These are phyloP conservation scores for Cylas formicarius DNA, from an alignment of 1,140 invertebrate species.

Conservation along the genomic window DNA sequence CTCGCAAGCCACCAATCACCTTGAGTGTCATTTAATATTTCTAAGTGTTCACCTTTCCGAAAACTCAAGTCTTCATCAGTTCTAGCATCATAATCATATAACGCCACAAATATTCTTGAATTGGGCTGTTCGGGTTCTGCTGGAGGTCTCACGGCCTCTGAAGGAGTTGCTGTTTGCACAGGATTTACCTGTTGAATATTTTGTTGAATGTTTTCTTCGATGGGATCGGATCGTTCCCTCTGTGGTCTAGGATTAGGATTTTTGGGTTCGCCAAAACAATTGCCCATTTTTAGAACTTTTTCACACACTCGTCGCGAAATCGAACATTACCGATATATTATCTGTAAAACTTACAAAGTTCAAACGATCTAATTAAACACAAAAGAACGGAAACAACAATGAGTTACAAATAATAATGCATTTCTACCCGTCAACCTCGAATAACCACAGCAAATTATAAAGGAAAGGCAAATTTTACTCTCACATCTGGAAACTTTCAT, in stretches of 20 bases:
- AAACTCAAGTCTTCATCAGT: slow-evolving; percentile 98
- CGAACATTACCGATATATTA: slow-evolving; percentile 11
- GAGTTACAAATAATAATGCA: slow-evolving; percentile 7
- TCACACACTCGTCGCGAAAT: slow-evolving; percentile 20
- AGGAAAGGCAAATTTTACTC: slow-evolving; percentile 20
- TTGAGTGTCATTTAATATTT: slow-evolving; percentile 96
- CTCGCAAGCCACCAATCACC: slow-evolving; percentile 98
- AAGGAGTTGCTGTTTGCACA: slow-evolving; percentile 54
- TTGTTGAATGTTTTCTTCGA: slow-evolving; percentile 52
- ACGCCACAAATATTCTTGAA: slow-evolving; percentile 89
- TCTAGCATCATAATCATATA: slow-evolving; percentile 98
- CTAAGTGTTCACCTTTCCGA: slow-evolving; percentile 95
- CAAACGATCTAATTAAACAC: not conserved
- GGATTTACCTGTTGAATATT: slow-evolving; percentile 54
- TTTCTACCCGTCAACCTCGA: slow-evolving; percentile 18
- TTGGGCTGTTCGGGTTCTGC: slow-evolving; percentile 59
- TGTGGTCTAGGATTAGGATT: too few species aligned
- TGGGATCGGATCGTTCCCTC: slow-evolving; percentile 39
- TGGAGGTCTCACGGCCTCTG: slow-evolving; percentile 51
- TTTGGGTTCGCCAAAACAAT: slow-evolving; percentile 62
- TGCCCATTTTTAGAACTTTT: slow-evolving; percentile 51
- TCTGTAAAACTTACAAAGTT: not conserved
- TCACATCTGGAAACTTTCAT: slow-evolving; percentile 24
- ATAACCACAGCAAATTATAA: slow-evolving; percentile 10
- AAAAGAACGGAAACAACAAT: too few species aligned